Evolutionary conservation across 2,113 vertebrate species (phyloP).

Genomic region (Periophthalmodon schlosseri): DNA sequence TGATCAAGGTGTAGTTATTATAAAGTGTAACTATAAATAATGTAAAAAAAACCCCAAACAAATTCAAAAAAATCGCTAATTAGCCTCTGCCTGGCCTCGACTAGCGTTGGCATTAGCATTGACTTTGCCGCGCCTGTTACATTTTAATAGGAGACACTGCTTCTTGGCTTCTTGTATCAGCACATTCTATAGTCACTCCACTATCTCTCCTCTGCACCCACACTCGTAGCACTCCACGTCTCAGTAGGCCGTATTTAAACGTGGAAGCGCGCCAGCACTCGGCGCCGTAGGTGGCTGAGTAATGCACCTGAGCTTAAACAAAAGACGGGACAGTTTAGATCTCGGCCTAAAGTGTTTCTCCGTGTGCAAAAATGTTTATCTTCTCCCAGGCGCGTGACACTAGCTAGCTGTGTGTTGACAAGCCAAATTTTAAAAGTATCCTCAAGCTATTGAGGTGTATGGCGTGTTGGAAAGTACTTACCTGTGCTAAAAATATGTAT

Average conservation of each 20-base stretch:
- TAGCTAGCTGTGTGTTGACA: not conserved
- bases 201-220: not conserved
- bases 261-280: not conserved
- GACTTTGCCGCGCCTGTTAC: not conserved
- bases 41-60: not conserved
- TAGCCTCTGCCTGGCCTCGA: not conserved
- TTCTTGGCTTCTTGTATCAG: not conserved
- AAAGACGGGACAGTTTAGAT: slow-evolving; percentile 7
- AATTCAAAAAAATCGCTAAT: not conserved
- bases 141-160: not conserved
- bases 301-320: slow-evolving; percentile 10
- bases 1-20: no score
- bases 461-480: no score
- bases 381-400: not conserved
- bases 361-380: slow-evolving; percentile 2
- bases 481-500: no score
- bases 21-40: no score
- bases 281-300: slow-evolving; percentile 3
- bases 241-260: not conserved
- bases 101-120: not conserved
- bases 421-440: no score
- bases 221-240: not conserved
- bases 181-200: not conserved
- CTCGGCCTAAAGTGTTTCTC: not conserved
- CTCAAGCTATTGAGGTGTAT: no score